phyloP scores from a whole-genome alignment of 2,113 vertebrate species.

The Scopus umbretta region DNA sequence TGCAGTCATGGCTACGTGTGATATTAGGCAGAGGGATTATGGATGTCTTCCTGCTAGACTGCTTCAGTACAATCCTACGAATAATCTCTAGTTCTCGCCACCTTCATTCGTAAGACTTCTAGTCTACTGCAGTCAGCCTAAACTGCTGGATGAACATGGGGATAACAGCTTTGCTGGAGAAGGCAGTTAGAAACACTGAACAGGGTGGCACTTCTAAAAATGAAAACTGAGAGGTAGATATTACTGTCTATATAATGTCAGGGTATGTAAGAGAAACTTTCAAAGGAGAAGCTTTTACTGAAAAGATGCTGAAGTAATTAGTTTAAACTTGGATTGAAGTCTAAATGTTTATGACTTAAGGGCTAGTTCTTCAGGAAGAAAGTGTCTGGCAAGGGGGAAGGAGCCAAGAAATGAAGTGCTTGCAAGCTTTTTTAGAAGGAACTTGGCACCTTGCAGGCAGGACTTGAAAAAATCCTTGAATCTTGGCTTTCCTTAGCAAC shows the following conservation, averaged over 20 bases:
- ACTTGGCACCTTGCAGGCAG: not conserved
- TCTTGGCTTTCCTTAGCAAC: not conserved
- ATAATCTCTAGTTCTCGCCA: not conserved
- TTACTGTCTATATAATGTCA: not conserved
- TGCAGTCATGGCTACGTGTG: not conserved
- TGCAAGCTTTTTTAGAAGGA: not conserved
- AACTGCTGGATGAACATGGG: not conserved
- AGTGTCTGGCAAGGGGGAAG: not conserved
- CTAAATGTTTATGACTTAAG: not conserved
- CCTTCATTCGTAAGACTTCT: rapidly evolving
- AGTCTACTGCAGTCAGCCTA: not conserved
- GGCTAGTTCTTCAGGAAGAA: not conserved
- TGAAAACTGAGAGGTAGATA: not conserved
- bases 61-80: not conserved
- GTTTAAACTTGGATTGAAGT: not conserved
- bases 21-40: not conserved
- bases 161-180: not conserved
- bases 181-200: not conserved
- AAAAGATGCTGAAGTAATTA: not conserved
- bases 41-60: not conserved
- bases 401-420: not conserved
- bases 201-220: not conserved
- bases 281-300: not conserved
- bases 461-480: not conserved
- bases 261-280: not conserved